Base-by-base conservation (phyloP, 1,140 invertebrate species). In the Pentalonia nigronervosa region DNA sequence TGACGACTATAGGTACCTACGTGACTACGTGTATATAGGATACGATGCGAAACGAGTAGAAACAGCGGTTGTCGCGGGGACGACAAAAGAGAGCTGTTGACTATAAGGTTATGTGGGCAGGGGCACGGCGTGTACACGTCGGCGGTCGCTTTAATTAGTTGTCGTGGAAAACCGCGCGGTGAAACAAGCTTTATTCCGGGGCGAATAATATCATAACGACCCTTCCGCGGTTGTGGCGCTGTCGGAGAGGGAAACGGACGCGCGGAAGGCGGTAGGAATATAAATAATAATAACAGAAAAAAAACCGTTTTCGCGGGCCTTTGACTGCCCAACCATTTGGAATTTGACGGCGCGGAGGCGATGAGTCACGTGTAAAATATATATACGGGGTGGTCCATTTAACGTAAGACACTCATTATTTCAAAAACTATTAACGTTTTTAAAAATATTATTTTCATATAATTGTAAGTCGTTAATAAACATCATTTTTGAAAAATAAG, bases 131-230 rank as follows among this genome's bases (percentile, higher is more conserved):
- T 84, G 84, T 87, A 87, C 45, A 87, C 48, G 60, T 67, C 30
- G 60, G 60, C 30, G 86, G 86, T 87, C 47, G 86, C 48, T 53
- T 88, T 88, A 88, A 88, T 88, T 88, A 88, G 86, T 88, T 88
- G 86, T 50, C 86, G 86, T 21, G 47, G 47, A 53, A 20, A 88
- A 88, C n/a, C 48, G 47, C 47, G 86, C 14, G 34, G 34, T 88
- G 86, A 88, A 88, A 88, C 86, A 88, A 88, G 86, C 86, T 88
- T 88, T 36, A 88, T 34, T 50, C 86, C 17, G 47, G n/a, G n/a
- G 47, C n/a, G n/a, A 88, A 50, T 88, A 88, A 88, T 88, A 88
- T 88, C 86, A 88, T 48, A 88, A 88, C 86, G 47, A 87, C 48
- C 47, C 47, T 67, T 9, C 30, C 47, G 47, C 48, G 47, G n/a